Percentiles rank a stretch among this genome's conserved stretches.
Conservation (phyloP, 2,797 vertebrate species). For the Psittacula derbiana region DNA sequence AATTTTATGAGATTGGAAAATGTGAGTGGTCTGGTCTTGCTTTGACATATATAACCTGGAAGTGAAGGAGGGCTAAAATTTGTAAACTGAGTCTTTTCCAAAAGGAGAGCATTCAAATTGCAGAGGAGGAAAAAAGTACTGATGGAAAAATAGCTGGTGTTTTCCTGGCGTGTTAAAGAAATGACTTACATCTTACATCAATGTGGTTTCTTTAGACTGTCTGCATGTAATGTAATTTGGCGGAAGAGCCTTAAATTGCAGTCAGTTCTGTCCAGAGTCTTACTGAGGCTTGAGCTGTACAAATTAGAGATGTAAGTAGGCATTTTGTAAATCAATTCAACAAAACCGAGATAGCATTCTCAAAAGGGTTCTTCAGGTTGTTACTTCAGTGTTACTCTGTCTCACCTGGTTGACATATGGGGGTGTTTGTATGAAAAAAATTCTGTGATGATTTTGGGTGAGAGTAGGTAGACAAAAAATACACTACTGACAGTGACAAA, state of each 20-base stretch:
- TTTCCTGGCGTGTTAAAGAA: neutral
- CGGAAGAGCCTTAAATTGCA: neutral
- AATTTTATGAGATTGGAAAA: neutral
- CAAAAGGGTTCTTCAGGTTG: neutral
- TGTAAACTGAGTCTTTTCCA: neutral
- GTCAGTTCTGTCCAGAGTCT: neutral
- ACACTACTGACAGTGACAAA: neutral
- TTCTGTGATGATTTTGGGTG: neutral
- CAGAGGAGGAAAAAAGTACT: neutral
- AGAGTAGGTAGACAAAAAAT: neutral
- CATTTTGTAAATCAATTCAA: neutral
- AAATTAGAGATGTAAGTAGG: neutral
- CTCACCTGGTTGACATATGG: neutral
- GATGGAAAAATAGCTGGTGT: neutral
- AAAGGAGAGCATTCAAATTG: neutral
- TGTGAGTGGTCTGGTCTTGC: neutral
- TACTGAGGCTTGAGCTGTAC: neutral
- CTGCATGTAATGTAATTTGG: neutral
- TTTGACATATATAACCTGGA: neutral
- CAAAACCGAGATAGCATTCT: neutral
- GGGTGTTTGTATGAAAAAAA: neutral
- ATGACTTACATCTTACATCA: neutral
- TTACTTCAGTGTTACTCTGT: neutral
- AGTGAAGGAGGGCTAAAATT: neutral
- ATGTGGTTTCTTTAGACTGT: neutral